Percentiles rank a stretch among this genome's conserved stretches.
Conservation (phyloP, 2,888 invertebrate species). For the Drosophila kanekoi region DNA sequence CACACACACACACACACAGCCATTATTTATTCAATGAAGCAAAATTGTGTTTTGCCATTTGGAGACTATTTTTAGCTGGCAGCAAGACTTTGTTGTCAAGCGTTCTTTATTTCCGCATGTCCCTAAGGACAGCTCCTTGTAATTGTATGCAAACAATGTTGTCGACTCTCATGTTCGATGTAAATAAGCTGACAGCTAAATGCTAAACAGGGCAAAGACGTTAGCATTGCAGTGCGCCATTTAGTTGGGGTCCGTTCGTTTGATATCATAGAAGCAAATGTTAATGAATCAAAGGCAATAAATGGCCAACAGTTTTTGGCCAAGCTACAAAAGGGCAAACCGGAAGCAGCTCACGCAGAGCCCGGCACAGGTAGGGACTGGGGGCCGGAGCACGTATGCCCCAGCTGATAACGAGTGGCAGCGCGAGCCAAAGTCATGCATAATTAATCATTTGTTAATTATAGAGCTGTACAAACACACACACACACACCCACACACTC, state of each 20-base stretch:
- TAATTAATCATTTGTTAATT: conserved; percentile 80
- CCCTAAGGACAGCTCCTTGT: conserved; percentile 44
- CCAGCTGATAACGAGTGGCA: conserved; percentile 62
- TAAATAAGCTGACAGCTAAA: conserved; percentile 74
- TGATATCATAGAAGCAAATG: conserved; percentile 57
- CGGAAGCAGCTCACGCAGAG: conserved; percentile 48
- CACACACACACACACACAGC: background rate
- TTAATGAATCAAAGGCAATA: conserved; percentile 76
- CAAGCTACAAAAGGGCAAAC: conserved; percentile 52
- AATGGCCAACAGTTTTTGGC: conserved; percentile 51
- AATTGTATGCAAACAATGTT: conserved; percentile 80
- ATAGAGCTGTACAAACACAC: conserved; percentile 61
- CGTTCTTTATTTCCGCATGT: background rate
- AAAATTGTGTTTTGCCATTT: conserved; percentile 13
- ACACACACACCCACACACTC: conserved; percentile 42
- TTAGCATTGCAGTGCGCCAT: conserved; percentile 41
- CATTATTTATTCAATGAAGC: conserved; percentile 21
- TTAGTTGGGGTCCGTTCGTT: conserved; percentile 31
- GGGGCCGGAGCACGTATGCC: conserved; percentile 33
- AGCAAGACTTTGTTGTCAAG: conserved; percentile 1
- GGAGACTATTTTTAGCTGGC: conserved; percentile 8
- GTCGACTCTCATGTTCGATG: conserved; percentile 77
- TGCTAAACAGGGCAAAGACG: conserved; percentile 61
- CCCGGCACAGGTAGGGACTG: background rate
- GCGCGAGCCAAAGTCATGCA: conserved; percentile 70